Evolutionary conservation across 2,888 invertebrate species (phyloP).

Genomic region (Agrypnus murinus): DNA sequence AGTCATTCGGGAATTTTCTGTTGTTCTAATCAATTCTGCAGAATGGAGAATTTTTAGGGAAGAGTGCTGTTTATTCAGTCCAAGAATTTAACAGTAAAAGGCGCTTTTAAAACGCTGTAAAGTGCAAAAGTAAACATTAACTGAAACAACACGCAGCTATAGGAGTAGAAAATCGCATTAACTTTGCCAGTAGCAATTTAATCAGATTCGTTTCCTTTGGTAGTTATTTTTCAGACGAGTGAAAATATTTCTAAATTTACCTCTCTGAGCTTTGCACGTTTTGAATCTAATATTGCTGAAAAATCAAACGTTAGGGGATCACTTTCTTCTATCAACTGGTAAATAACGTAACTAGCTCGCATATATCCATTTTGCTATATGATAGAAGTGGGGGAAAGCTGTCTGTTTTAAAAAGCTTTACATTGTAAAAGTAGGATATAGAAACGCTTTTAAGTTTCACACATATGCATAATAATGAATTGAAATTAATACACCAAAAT

Average conservation of each 20-base stretch:
- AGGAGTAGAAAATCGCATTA: constrained; percentile 36
- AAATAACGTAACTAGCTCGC: too few relatives aligned
- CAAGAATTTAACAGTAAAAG: constrained; percentile 21
- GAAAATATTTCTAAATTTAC: constrained; percentile 3
- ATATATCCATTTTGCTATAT: too few relatives aligned
- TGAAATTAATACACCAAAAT: too few relatives aligned
- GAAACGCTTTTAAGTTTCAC: too few relatives aligned
- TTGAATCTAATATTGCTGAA: too few relatives aligned
- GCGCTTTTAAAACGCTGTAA: constrained; percentile 12
- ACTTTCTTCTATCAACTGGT: too few relatives aligned
- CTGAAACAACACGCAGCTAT: constrained; percentile 35
- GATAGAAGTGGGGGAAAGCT: too few relatives aligned
- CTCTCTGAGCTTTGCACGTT: not conserved
- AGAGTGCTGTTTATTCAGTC: not conserved
- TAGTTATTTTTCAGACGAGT: constrained; percentile 4
- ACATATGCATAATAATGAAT: too few relatives aligned
- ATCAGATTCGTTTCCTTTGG: constrained; percentile 37
- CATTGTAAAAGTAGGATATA: too few relatives aligned
- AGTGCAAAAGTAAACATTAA: constrained; percentile 31
- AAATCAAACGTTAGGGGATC: too few relatives aligned
- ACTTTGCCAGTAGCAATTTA: constrained; percentile 28
- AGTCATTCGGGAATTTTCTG: too few relatives aligned
- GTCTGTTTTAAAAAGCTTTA: too few relatives aligned
- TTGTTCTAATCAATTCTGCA: not conserved
- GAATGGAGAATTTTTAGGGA: constrained; percentile 14